phyloP scores from a whole-genome alignment of 2,888 invertebrate species.

The Drosophila anceps region DNA sequence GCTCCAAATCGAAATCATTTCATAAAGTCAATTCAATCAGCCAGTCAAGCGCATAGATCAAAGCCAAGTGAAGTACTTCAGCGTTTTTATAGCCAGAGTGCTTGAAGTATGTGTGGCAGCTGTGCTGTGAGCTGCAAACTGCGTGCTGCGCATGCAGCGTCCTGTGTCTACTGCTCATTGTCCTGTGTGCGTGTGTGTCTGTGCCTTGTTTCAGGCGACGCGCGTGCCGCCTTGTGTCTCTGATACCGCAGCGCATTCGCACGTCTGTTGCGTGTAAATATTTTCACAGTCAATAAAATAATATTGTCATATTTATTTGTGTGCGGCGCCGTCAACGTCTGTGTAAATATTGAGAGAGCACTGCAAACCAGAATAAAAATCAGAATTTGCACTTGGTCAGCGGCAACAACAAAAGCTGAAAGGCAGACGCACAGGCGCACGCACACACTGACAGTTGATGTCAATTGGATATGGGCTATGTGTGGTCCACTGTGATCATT shows the following conservation, averaged over 20 bases:
- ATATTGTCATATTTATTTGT: slow-evolving; percentile 79
- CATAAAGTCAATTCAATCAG: slow-evolving; percentile 16
- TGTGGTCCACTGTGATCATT: slow-evolving; percentile 40
- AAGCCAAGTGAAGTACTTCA: slow-evolving; percentile 20
- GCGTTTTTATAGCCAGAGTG: slow-evolving; percentile 59
- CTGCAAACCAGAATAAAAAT: slow-evolving; percentile 76
- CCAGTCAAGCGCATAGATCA: slow-evolving; percentile 10
- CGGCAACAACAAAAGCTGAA: slow-evolving; percentile 46
- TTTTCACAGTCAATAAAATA: slow-evolving; percentile 82
- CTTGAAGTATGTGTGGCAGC: slow-evolving; percentile 37
- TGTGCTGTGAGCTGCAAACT: slow-evolving; percentile 24
- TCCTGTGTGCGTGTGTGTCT: slow-evolving; percentile 9
- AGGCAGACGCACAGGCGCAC: slow-evolving; percentile 19
- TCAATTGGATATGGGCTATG: slow-evolving; percentile 10
- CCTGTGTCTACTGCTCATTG: slow-evolving; percentile 15
- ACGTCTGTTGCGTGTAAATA: slow-evolving; percentile 79
- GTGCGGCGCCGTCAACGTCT: slow-evolving; percentile 42
- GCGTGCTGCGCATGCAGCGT: slow-evolving; percentile 13
- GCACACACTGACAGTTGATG: slow-evolving; percentile 3
- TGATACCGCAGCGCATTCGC: slow-evolving; percentile 39
- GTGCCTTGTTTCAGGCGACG: slow-evolving; percentile 30
- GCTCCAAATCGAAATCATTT: slow-evolving; percentile 6
- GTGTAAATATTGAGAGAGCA: slow-evolving; percentile 75
- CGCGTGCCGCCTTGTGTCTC: slow-evolving; percentile 64
- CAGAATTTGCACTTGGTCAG: slow-evolving; percentile 63